A percentile compares a stretch with the other conserved stretches of the same genome.
phyloP scores from a whole-genome alignment of 92 coral and sea anemone genomes.

The Actinostola sp. region DNA sequence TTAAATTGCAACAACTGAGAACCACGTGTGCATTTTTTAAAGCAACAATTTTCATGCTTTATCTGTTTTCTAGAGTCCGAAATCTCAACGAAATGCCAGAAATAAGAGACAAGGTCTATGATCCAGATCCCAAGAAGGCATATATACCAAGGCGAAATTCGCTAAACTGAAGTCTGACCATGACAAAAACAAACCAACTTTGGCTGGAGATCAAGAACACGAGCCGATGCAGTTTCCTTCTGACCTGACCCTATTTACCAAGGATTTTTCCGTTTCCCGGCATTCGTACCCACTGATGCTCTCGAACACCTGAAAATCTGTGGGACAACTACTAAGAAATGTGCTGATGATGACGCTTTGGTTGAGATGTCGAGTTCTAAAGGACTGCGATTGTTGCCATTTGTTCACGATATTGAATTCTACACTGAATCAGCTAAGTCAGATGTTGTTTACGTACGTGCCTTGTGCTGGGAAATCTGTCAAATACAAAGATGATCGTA shows the following conservation, averaged over 20 bases:
- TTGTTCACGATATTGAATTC: constrained; percentile 60
- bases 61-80: constrained; percentile 37
- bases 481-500: constrained; percentile 61
- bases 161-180: constrained; percentile 19
- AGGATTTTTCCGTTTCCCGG: constrained; percentile 62
- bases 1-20: no score
- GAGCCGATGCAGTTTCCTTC: constrained; percentile 37
- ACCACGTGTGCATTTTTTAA: no score
- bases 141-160: constrained; percentile 46
- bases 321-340: constrained; percentile 58
- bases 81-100: constrained; percentile 60
- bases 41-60: no score
- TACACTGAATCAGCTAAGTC: constrained; percentile 37
- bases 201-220: neutral
- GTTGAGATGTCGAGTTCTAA: constrained; percentile 67
- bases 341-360: constrained; percentile 43
- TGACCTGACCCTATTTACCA: constrained; percentile 44
- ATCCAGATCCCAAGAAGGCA: constrained; percentile 39
- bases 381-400: constrained; percentile 52
- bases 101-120: constrained; percentile 51
- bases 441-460: constrained; percentile 48
- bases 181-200: constrained; percentile 3
- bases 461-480: constrained; percentile 74
- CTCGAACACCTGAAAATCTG: constrained; percentile 64
- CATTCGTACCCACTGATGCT: constrained; percentile 66